Percentiles rank a stretch among this genome's conserved stretches.
Conservation (phyloP, 2,888 invertebrate species). For the Melolontha melolontha region DNA sequence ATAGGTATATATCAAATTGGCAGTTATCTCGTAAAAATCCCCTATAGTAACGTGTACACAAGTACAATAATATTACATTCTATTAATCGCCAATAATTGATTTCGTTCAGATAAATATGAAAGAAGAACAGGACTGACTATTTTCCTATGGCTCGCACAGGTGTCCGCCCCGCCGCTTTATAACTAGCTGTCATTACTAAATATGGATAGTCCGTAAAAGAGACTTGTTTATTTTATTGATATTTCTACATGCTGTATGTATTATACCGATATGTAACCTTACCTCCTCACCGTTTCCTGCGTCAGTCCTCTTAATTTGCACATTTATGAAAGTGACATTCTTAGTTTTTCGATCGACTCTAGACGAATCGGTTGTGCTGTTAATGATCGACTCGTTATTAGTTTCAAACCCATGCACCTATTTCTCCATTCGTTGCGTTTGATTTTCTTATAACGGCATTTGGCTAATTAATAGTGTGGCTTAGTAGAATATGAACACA, state of each 20-base stretch:
- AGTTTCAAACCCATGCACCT: conserved; percentile 10
- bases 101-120: conserved; percentile 10
- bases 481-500: background rate
- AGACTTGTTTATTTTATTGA: conserved; percentile 33
- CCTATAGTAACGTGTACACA: too few species aligned
- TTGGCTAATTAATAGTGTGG: conserved; percentile 4
- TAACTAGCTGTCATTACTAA: conserved; percentile 35
- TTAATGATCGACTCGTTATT: conserved; percentile 14
- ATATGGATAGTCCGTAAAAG: conserved; percentile 26
- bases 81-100: conserved; percentile 15
- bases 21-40: too few species aligned
- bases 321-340: conserved; percentile 37
- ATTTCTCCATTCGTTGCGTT: conserved; percentile 39
- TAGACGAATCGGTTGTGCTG: conserved; percentile 33
- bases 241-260: conserved; percentile 15
- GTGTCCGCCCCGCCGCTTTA: conserved; percentile 27
- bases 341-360: conserved; percentile 48
- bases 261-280: conserved; percentile 10
- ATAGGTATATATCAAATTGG: too few species aligned
- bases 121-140: conserved; percentile 6
- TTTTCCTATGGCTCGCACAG: conserved; percentile 21
- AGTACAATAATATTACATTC: too few species aligned
- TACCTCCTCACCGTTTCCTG: conserved; percentile 27
- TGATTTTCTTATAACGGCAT: conserved; percentile 28
- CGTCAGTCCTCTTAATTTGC: conserved; percentile 41